Percentiles rank a stretch among this genome's conserved stretches.
These are phyloP conservation scores for Microplitis mediator DNA, from an alignment of 1,140 invertebrate species.

Conservation along the genomic window DNA sequence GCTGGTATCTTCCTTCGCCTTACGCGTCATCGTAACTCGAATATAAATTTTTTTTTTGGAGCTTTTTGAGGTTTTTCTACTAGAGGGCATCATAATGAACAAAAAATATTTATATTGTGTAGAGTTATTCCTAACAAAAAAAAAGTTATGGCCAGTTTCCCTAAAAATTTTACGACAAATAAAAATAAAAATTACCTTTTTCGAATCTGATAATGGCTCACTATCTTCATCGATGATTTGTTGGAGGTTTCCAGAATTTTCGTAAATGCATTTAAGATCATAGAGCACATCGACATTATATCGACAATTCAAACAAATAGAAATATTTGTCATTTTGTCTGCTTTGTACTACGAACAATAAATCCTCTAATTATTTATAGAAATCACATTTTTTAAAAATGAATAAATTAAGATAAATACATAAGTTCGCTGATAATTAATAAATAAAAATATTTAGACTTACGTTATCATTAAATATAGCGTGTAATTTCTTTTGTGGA, in stretches of 20 bases:
- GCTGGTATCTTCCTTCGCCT: no score
- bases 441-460: slow-evolving; percentile 22
- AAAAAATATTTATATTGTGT: no score
- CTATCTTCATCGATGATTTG: slow-evolving; percentile 33
- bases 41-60: no score
- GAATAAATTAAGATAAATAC: no score
- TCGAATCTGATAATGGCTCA: slow-evolving; percentile 33
- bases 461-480: slow-evolving; percentile 47
- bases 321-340: slow-evolving; percentile 14
- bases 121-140: no score
- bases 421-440: no score
- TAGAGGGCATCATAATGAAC: no score
- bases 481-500: slow-evolving; percentile 42
- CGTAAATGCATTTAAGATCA: slow-evolving; percentile 49
- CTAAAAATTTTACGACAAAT: no score
- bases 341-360: slow-evolving; percentile 38
- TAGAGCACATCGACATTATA: slow-evolving; percentile 54
- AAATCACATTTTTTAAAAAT: background rate
- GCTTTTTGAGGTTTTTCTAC: no score
- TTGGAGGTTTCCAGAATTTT: slow-evolving; percentile 37
- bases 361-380: slow-evolving; percentile 11
- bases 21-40: no score
- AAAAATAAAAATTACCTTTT: slow-evolving; percentile 43
- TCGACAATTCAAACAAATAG: slow-evolving; percentile 53
- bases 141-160: no score